Percentiles rank a stretch among this genome's conserved stretches.
These are phyloP conservation scores for Octopus sinensis DNA, from an alignment of 1,140 invertebrate genomes.

Conservation along the genomic window DNA sequence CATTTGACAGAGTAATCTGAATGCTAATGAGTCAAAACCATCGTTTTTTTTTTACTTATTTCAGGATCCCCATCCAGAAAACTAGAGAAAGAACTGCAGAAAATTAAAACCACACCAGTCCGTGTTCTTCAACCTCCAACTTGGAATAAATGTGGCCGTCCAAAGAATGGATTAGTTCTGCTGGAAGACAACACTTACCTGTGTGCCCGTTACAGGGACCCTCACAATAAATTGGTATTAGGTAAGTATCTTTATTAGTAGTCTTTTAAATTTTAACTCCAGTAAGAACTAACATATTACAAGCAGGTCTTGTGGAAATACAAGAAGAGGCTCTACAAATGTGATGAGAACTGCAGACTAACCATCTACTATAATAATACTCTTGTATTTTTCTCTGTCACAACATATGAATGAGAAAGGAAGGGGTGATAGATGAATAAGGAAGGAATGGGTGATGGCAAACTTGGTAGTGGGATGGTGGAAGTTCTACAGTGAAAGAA, in stretches of 20 bases:
- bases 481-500: no score
- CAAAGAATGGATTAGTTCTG: conserved; percentile 47
- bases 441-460: no score
- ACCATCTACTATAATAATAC: no score
- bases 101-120: conserved; percentile 19
- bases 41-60: not conserved
- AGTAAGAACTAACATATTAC: no score
- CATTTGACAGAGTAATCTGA: no score
- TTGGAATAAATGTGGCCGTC: conserved; percentile 53
- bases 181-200: conserved; percentile 38
- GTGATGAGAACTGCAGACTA: no score
- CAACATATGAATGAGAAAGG: no score
- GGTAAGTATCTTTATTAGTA: conserved; percentile 30
- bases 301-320: not conserved
- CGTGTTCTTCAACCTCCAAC: conserved; percentile 30
- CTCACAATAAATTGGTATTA: conserved; percentile 47
- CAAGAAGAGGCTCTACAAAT: no score
- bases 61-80: conserved; percentile 19
- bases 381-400: no score
- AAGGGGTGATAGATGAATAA: no score
- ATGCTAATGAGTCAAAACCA: not conserved
- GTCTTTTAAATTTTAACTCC: no score
- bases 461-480: no score
- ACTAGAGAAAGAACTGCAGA: conserved; percentile 2
- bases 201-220: conserved; percentile 51